Percentiles rank a stretch among this genome's conserved stretches.
Evolutionary conservation across 2,888 invertebrate species (phyloP).

Genomic region (Loripinus fragilis): DNA sequence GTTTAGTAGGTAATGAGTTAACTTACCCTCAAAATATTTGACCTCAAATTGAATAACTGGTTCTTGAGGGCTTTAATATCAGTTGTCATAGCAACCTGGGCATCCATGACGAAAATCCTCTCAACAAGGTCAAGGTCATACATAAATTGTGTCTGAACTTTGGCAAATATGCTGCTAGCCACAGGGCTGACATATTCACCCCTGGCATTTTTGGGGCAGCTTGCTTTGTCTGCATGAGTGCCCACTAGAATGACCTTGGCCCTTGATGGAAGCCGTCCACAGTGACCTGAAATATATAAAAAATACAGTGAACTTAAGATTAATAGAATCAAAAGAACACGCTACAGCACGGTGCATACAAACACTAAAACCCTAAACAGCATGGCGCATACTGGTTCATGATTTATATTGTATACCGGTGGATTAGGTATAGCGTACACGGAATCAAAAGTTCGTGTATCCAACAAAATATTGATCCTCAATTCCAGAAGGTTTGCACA

Average conservation of each 20-base stretch:
- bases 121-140: constrained; percentile 86
- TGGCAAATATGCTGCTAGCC: constrained; percentile 85
- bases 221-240: constrained; percentile 87
- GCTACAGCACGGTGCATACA: too few species aligned
- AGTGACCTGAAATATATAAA: constrained; percentile 85
- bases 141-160: constrained; percentile 84
- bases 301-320: too few species aligned
- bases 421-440: too few species aligned
- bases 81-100: constrained; percentile 87
- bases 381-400: too few species aligned
- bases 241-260: constrained; percentile 87
- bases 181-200: constrained; percentile 87
- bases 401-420: too few species aligned
- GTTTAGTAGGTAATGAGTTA: too few species aligned
- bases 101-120: constrained; percentile 86
- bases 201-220: constrained; percentile 85
- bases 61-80: constrained; percentile 87
- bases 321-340: too few species aligned
- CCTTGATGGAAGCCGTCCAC: constrained; percentile 85
- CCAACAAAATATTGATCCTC: too few species aligned
- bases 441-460: too few species aligned
- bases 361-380: too few species aligned
- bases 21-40: constrained; percentile 61
- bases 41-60: constrained; percentile 85
- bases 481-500: too few species aligned